Evolutionary conservation across 2,113 vertebrate species (phyloP).

Genomic region (Henicopernis longicauda): DNA sequence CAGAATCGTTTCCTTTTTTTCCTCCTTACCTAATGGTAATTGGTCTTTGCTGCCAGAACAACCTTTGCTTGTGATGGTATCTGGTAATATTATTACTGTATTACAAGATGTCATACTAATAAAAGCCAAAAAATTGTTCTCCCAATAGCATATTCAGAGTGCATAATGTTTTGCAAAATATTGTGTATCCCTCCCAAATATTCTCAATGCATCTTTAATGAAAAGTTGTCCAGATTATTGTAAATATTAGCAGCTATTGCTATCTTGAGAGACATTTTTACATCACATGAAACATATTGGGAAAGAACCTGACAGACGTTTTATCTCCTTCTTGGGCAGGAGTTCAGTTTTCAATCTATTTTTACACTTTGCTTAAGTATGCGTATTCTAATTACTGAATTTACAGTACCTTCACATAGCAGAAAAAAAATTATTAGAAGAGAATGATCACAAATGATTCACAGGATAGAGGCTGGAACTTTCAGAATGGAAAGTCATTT

Average conservation of each 20-base stretch:
- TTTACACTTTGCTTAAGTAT: neutral
- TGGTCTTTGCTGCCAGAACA: neutral
- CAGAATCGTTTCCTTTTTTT: neutral
- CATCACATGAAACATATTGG: neutral
- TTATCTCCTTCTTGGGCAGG: neutral
- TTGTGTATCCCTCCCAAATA: neutral
- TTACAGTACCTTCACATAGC: neutral
- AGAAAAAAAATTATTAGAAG: neutral
- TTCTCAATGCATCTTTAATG: neutral
- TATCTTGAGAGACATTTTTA: neutral
- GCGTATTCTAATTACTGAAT: neutral
- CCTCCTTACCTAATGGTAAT: neutral
- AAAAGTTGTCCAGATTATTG: neutral
- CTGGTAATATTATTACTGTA: neutral
- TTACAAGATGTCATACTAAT: neutral
- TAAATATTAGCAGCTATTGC: neutral
- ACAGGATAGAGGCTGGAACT: neutral
- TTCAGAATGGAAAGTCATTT: neutral
- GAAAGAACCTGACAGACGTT: neutral
- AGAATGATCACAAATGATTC: neutral
- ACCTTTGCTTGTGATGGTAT: neutral
- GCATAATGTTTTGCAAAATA: neutral
- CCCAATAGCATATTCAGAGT: neutral
- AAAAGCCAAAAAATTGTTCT: neutral
- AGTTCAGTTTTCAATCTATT: neutral